These are phyloP conservation scores for Pangasius mekongensis DNA, from an alignment of 2,797 vertebrate species.

Conservation along the genomic window DNA sequence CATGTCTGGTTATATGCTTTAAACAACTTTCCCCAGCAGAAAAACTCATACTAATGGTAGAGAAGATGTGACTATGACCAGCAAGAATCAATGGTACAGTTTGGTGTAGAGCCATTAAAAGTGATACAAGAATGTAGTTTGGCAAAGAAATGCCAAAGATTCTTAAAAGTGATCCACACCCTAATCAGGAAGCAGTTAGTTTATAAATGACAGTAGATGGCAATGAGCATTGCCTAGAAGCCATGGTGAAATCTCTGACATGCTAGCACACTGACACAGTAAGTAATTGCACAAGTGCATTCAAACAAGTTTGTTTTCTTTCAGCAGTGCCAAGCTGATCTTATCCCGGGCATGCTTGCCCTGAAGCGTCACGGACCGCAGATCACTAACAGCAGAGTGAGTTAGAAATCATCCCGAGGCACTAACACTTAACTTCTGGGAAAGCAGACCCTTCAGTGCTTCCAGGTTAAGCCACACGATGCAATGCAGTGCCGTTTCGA, in stretches of 20 bases:
- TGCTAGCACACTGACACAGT: neutral
- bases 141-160: neutral
- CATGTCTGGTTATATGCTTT: neutral
- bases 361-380: neutral
- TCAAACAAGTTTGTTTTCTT: neutral
- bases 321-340: neutral
- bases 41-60: neutral
- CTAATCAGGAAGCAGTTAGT: neutral
- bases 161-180: neutral
- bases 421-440: neutral
- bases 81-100: too few relatives aligned
- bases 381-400: neutral
- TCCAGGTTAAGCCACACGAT: neutral
- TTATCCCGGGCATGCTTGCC: neutral
- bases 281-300: neutral
- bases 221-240: neutral
- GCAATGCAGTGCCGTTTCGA: neutral
- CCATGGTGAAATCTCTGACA: neutral
- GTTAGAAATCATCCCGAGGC: neutral
- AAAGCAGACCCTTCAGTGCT: neutral
- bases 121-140: neutral
- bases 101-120: neutral
- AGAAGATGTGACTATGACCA: neutral
- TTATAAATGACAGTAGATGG: neutral
- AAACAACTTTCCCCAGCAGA: neutral